Evolutionary conservation across 2,113 vertebrate genomes (phyloP).

Genomic region (Catharus minimus): DNA sequence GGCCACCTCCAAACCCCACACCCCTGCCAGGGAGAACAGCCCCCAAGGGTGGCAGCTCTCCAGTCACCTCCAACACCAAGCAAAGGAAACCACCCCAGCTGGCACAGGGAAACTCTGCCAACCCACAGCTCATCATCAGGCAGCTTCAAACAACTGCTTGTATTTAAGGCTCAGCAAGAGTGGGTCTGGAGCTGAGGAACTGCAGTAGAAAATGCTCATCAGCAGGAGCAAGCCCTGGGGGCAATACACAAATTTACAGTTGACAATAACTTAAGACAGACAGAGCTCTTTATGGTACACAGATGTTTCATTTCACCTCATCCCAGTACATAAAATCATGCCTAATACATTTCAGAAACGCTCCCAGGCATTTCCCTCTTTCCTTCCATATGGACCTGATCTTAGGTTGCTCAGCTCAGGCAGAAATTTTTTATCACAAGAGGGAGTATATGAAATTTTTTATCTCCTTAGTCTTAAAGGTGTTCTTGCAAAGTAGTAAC

Average conservation of each 20-base stretch:
- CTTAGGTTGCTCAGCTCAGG: neutral
- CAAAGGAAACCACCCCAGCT: rapidly evolving
- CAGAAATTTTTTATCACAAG: neutral
- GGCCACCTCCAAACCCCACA: neutral
- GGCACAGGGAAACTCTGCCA: neutral
- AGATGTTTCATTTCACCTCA: conserved; percentile 44
- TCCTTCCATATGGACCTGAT: neutral
- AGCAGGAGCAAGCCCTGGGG: neutral
- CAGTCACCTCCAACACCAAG: neutral
- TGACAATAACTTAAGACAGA: conserved; percentile 30
- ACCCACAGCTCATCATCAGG: neutral
- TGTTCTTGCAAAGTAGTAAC: neutral
- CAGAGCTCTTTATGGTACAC: conserved; percentile 22
- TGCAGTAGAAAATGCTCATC: neutral
- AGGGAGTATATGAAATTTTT: neutral
- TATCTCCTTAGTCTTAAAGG: neutral
- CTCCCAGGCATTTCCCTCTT: neutral
- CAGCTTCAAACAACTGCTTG: neutral
- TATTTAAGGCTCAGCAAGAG: neutral
- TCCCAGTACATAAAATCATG: neutral
- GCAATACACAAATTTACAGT: neutral
- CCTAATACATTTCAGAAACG: neutral
- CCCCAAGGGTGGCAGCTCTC: neutral
- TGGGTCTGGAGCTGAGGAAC: neutral
- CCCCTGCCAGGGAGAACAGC: neutral